phyloP scores from a whole-genome alignment of 2,113 vertebrate genomes.

The Xyrauchen texanus region DNA sequence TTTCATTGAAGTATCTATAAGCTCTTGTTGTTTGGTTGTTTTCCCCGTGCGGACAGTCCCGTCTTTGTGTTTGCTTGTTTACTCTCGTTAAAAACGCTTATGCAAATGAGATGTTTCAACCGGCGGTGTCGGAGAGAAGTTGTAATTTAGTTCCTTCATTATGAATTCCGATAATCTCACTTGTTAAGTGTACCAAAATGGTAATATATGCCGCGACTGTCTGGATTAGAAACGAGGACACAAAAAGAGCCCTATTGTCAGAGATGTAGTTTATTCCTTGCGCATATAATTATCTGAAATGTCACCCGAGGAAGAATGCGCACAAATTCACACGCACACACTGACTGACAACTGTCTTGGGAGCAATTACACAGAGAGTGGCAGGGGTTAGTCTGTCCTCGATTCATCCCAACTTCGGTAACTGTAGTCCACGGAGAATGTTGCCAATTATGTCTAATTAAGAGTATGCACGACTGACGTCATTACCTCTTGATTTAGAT shows the following conservation, averaged over 20 bases:
- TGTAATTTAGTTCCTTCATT: conserved; percentile 87
- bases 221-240: conserved; percentile 80
- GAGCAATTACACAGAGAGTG: conserved; percentile 51
- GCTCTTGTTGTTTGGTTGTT: conserved; percentile 57
- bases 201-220: conserved; percentile 84
- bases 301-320: conserved; percentile 75
- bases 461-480: conserved; percentile 24
- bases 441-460: conserved; percentile 47
- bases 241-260: conserved; percentile 80
- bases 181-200: conserved; percentile 87
- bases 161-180: conserved; percentile 92
- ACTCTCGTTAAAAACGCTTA: conserved; percentile 91
- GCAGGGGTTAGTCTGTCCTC: conserved; percentile 10
- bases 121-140: conserved; percentile 82
- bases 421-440: conserved; percentile 26
- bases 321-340: conserved; percentile 71
- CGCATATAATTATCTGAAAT: conserved; percentile 81
- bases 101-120: conserved; percentile 87
- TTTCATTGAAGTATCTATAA: conserved; percentile 61
- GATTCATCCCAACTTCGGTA: conserved; percentile 31
- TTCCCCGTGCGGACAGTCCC: conserved; percentile 64
- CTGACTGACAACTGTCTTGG: conserved; percentile 56
- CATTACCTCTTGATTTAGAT: conserved; percentile 22
- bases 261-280: conserved; percentile 60
- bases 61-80: conserved; percentile 89